Evolutionary conservation across 2,113 vertebrate species (phyloP).

Genomic region (Semicossyphus pulcher): DNA sequence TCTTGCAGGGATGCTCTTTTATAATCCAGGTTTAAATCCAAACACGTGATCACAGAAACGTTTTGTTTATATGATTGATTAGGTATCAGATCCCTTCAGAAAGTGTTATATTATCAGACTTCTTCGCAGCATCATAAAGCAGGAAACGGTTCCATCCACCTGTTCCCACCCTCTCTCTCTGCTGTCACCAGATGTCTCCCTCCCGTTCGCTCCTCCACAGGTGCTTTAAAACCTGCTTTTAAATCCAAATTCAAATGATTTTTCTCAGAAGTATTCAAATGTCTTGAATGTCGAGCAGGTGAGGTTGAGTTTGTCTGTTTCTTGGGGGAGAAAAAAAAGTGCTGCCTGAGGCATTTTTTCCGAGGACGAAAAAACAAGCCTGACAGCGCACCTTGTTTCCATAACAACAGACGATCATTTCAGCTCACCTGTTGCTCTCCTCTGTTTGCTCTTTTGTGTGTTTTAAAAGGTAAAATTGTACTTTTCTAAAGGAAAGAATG

Average conservation of each 20-base stretch:
- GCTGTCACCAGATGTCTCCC: background rate
- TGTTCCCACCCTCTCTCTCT: conserved; percentile 6
- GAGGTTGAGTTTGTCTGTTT: conserved; percentile 17
- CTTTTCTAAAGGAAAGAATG: background rate
- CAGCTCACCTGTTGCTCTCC: conserved; percentile 55
- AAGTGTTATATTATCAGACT: no score
- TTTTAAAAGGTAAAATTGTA: conserved; percentile 11
- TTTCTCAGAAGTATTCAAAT: conserved; percentile 20
- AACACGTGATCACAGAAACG: no score
- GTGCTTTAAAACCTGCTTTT: conserved; percentile 24
- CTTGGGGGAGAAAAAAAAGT: background rate
- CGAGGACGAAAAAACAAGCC: background rate
- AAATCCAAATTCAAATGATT: conserved; percentile 16
- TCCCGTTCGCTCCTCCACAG: background rate
- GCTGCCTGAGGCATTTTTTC: conserved; percentile 43
- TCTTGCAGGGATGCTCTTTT: no score
- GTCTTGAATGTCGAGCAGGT: conserved; percentile 19
- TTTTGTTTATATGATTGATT: no score
- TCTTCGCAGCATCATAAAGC: no score
- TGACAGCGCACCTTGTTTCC: conserved; percentile 57
- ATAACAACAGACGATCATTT: conserved; percentile 54
- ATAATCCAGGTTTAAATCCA: no score
- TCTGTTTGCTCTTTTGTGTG: conserved; percentile 9
- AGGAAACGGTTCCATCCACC: background rate
- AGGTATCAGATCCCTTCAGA: no score